Conservation (phyloP, 2,797 vertebrate genomes). For the Microctenopoma stevenorrisi region DNA sequence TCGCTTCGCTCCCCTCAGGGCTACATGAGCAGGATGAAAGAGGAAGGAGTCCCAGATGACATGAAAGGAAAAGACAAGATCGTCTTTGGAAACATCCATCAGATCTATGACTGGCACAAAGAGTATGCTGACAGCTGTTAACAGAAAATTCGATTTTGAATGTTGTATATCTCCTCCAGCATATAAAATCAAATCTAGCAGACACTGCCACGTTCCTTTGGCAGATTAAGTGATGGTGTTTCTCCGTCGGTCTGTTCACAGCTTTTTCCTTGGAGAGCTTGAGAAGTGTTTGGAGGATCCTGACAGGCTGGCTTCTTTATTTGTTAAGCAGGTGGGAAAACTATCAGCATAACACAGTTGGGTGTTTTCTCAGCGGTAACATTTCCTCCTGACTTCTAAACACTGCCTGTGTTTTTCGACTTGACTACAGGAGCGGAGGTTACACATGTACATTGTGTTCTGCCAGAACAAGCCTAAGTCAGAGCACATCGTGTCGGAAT, state of each 20-base stretch:
- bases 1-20: conserved; percentile 81
- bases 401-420: not conserved
- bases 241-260: conserved; percentile 61
- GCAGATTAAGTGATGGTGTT: conserved; percentile 15
- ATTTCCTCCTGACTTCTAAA: conserved; percentile 6
- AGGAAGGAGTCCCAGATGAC: conserved; percentile 97
- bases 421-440: conserved; percentile 89
- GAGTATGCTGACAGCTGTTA: conserved; percentile 84
- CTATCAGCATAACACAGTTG: not conserved
- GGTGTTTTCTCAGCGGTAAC: no score
- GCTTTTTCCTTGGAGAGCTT: conserved; percentile 96
- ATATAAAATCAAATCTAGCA: not conserved
- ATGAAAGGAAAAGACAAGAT: conserved; percentile 99
- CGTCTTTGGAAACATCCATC: conserved; percentile 98
- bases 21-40: conserved; percentile 98
- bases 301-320: conserved; percentile 92
- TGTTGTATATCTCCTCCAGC: not conserved
- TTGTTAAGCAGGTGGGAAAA: conserved; percentile 93
- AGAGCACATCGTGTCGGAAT: conserved; percentile 98
- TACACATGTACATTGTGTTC: conserved; percentile 99
- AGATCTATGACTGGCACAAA: conserved; percentile 99
- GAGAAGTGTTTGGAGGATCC: conserved; percentile 99
- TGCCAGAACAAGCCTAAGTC: conserved; percentile 99
- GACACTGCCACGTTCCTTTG: not conserved
- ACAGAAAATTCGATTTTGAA: not conserved